Conservation (phyloP, 2,888 invertebrate genomes). For the Melipona bicolor region DNA sequence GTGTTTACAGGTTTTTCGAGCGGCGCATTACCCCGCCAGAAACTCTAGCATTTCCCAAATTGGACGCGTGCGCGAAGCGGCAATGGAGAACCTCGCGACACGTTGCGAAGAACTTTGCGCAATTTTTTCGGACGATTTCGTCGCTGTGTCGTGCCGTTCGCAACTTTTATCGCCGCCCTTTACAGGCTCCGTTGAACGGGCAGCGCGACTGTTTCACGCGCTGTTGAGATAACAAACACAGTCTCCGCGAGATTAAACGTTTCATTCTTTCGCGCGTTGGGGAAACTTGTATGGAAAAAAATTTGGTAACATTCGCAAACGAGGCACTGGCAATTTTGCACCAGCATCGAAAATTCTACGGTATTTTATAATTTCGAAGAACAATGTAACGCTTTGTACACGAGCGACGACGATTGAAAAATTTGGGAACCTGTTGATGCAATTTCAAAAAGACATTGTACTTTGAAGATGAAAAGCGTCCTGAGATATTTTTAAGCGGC, state of each 20-base stretch:
- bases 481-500: too few relatives aligned
- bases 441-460: too few relatives aligned
- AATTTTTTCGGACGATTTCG: conserved; percentile 42
- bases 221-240: not conserved
- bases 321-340: too few relatives aligned
- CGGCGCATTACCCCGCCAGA: conserved; percentile 1
- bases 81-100: not conserved
- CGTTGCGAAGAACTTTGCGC: conserved; percentile 6
- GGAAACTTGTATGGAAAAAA: too few relatives aligned
- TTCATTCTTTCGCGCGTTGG: not conserved
- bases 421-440: not conserved
- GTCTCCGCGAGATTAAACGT: not conserved
- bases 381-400: too few relatives aligned
- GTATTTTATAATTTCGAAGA: too few relatives aligned
- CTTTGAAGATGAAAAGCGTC: too few relatives aligned
- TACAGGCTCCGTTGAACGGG: not conserved
- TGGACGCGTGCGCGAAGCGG: not conserved
- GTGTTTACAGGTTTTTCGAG: conserved; percentile 36
- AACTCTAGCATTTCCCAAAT: conserved; percentile 43
- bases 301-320: too few relatives aligned
- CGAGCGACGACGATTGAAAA: not conserved
- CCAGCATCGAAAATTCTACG: too few relatives aligned
- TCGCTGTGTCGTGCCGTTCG: not conserved
- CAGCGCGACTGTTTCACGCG: not conserved
- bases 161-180: conserved; percentile 19